Evolutionary conservation across 1,140 invertebrate genomes (phyloP), one percentile per base, ranked within the genome.

Genomic region (Scaptodrosophila lebanonensis): DNA sequence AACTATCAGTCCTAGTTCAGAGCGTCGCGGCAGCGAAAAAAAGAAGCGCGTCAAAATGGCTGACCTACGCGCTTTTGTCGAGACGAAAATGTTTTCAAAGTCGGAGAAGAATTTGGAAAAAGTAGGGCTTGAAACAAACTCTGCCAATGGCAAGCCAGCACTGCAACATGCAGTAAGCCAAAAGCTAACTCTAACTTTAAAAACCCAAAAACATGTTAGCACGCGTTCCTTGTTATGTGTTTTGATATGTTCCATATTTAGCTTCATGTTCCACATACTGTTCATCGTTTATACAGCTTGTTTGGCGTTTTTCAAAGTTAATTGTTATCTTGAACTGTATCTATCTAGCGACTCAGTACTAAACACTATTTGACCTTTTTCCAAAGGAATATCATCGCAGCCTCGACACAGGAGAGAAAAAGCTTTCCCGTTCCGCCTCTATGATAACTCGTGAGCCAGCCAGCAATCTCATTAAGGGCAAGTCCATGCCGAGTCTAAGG

Each of bases 401-500:
- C 85, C 88, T 95, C 17, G 93, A 95, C 60, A 93, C 93, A 1
- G 91, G 91, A 1, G 93, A 95, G 44, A 92, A 91, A 59, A 91
- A 89, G 64, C 85, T 93, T 47, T 89, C 90, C 1, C 88, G 92
- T 38, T 92, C 91, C n/a, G 89, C 89, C 30, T 92, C 93, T 0
- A 89, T 91, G 47, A 88, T 91, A 8, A 91, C 89, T 45, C 86
- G 79, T 11, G 73, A 83, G 13, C 84, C 85, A 7, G 86, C 91
- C 1, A 92, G 91, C 50, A 94, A 94, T 87, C 88, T 97, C 20
- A 93, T 96, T 35, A 96, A 97, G 90, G 96, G 95, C 38, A 97
- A 97, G 88, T 97, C 95, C 89, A 97, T 97, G 95, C 96, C 96
- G 3, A 97, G 95, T 87, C 88, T 97, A 38, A 97, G 95, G 95